These are phyloP conservation scores for Montipora capitata DNA, from an alignment of 92 coral and sea anemone genomes.

Conservation along the genomic window DNA sequence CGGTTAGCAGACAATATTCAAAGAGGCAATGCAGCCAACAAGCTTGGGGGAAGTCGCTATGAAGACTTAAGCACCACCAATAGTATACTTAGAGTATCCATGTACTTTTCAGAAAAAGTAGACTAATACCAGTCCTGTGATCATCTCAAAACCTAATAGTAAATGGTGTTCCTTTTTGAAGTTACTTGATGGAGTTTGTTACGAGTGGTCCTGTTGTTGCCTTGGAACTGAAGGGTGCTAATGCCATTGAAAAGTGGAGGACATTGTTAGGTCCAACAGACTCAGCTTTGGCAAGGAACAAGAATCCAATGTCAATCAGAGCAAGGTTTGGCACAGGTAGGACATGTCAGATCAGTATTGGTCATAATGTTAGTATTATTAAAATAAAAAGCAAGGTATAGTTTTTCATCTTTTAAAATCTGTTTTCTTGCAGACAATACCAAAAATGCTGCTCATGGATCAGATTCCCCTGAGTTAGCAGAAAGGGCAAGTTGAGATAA, in stretches of 20 bases:
- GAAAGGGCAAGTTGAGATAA: conserved; percentile 69
- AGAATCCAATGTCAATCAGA: conserved; percentile 88
- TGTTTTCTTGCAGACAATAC: conserved; percentile 77
- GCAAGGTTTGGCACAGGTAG: conserved; percentile 97
- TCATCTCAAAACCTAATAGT: neutral
- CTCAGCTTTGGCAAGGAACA: conserved; percentile 85
- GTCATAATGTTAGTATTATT: no score
- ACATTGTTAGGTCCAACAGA: conserved; percentile 91
- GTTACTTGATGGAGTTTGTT: conserved; percentile 80
- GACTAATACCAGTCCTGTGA: no score
- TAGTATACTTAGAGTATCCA: no score
- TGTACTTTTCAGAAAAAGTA: no score
- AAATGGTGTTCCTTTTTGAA: conserved; percentile 1
- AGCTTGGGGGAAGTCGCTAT: no score
- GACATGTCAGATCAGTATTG: neutral
- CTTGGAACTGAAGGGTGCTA: conserved; percentile 88
- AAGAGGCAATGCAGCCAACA: no score
- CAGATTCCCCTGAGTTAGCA: conserved; percentile 84
- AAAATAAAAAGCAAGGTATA: no score
- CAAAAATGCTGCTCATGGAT: conserved; percentile 97
- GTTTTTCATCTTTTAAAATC: no score
- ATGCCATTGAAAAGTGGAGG: conserved; percentile 89
- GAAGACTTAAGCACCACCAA: no score
- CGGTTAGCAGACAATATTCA: no score
- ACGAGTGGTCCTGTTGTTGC: conserved; percentile 95